A percentile compares a stretch with the other conserved stretches of the same genome.
Evolutionary conservation across 2,797 vertebrate genomes (phyloP).

Genomic region (Simalia tracyae): DNA sequence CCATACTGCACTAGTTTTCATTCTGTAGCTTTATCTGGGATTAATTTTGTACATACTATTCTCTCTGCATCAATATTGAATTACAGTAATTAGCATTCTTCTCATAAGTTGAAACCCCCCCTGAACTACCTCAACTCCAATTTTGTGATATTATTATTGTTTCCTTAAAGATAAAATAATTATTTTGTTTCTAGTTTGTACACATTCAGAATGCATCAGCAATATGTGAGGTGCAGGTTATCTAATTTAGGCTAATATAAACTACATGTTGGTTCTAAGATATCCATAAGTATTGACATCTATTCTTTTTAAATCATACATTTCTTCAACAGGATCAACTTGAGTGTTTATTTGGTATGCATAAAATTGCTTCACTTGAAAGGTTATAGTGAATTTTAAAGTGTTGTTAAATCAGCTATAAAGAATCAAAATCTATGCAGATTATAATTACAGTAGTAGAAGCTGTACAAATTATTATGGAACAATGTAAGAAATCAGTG

Average conservation of each 20-base stretch:
- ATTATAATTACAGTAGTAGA: neutral
- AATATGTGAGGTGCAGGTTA: neutral
- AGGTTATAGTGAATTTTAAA: neutral
- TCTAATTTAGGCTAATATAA: neutral
- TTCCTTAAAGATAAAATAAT: slow-evolving; percentile 7
- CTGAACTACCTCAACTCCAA: neutral
- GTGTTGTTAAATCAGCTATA: neutral
- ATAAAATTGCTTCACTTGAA: neutral
- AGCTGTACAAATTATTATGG: neutral
- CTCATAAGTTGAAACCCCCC: neutral
- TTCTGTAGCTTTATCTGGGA: neutral
- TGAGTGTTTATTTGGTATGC: neutral
- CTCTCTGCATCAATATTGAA: neutral
- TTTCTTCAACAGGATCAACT: neutral
- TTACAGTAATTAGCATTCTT: slow-evolving; percentile 2
- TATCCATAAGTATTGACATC: neutral
- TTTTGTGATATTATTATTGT: neutral
- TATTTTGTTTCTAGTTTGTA: neutral
- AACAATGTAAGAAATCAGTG: neutral
- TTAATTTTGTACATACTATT: neutral
- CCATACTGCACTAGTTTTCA: neutral
- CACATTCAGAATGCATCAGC: neutral
- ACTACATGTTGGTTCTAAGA: neutral
- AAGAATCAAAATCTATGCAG: slow-evolving; percentile 4
- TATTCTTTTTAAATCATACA: neutral